These are phyloP conservation scores for Drosophila virilis DNA, from an alignment of 1,140 invertebrate species.

Conservation along the genomic window DNA sequence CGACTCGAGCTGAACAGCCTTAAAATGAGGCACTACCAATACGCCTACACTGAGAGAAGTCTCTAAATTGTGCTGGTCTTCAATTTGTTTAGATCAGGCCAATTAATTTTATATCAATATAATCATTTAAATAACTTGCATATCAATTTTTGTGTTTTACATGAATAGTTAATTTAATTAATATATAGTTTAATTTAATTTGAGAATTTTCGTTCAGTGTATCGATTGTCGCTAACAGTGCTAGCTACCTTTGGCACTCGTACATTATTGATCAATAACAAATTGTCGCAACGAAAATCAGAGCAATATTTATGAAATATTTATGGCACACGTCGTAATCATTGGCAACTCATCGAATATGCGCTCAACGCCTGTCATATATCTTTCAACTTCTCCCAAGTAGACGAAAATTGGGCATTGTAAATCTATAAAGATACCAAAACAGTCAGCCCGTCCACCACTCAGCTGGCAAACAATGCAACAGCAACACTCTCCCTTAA, in stretches of 20 bases:
- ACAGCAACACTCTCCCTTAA: slow-evolving; percentile 19
- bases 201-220: slow-evolving; percentile 33
- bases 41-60: background rate
- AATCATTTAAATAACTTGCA: no score
- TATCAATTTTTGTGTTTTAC: background rate
- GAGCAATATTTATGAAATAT: slow-evolving; percentile 82
- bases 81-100: background rate
- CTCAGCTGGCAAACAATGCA: slow-evolving; percentile 19
- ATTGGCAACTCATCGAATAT: slow-evolving; percentile 73
- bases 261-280: slow-evolving; percentile 77
- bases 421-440: slow-evolving; percentile 79
- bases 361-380: slow-evolving; percentile 62
- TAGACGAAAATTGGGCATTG: slow-evolving; percentile 81
- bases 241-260: slow-evolving; percentile 18
- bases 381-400: slow-evolving; percentile 78
- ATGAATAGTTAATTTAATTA: background rate
- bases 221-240: slow-evolving; percentile 18
- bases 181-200: background rate
- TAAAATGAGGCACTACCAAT: background rate
- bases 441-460: slow-evolving; percentile 16
- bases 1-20: background rate
- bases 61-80: background rate
- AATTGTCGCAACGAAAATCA: slow-evolving; percentile 82
- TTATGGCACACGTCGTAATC: slow-evolving; percentile 79
- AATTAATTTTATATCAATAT: background rate